Conservation (phyloP, 2,797 vertebrate genomes). For the Chaenodraco wilsoni region DNA sequence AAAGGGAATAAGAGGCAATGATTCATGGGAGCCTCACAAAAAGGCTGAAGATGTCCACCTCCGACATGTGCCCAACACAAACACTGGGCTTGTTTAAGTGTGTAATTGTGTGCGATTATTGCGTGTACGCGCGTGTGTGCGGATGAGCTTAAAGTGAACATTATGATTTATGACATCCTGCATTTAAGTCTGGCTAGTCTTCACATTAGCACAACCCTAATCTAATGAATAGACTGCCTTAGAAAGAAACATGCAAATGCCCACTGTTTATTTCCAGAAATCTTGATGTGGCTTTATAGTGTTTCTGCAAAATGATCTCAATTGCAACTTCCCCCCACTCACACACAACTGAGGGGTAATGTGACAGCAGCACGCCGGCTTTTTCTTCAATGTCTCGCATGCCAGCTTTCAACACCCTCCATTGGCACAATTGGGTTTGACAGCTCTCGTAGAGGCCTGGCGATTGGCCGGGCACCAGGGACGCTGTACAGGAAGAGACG, state of each 20-base stretch:
- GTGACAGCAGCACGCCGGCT: constrained; percentile 66
- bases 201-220: constrained; percentile 66
- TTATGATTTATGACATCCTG: constrained; percentile 70
- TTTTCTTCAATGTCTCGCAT: constrained; percentile 66
- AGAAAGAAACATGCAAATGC: constrained; percentile 62
- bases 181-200: constrained; percentile 59
- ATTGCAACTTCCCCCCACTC: constrained; percentile 15
- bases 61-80: constrained; percentile 67
- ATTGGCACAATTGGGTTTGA: constrained; percentile 82
- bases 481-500: constrained; percentile 64
- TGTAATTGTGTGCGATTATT: constrained; percentile 46
- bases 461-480: constrained; percentile 74
- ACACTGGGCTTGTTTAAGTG: constrained; percentile 70
- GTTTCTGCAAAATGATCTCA: constrained; percentile 57
- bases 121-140: constrained; percentile 26
- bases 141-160: constrained; percentile 72
- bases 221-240: constrained; percentile 65
- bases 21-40: constrained; percentile 75
- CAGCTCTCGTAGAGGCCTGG: constrained; percentile 79
- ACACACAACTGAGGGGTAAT: constrained; percentile 55
- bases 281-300: constrained; percentile 57
- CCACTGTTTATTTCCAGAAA: constrained; percentile 54
- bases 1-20: constrained; percentile 80
- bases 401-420: constrained; percentile 83
- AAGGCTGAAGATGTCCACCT: constrained; percentile 82